Percentiles rank a stretch among this genome's conserved stretches.
Conservation (phyloP, 2,113 vertebrate species). For the Plotosus lineatus region DNA sequence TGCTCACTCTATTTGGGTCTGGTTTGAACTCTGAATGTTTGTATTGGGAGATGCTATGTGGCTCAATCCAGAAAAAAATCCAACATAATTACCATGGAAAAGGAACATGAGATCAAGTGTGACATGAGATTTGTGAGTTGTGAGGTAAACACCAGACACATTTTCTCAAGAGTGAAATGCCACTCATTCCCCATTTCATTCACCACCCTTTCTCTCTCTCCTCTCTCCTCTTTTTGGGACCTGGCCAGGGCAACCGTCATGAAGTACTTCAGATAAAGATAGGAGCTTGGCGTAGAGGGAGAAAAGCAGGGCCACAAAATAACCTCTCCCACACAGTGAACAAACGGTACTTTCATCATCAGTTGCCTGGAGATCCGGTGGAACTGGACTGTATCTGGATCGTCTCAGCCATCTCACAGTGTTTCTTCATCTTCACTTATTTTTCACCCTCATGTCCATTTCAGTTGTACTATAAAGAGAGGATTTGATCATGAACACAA, state of each 20-base stretch:
- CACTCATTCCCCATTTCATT: not conserved
- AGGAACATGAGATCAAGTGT: not conserved
- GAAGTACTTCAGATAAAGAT: slow-evolving; percentile 34
- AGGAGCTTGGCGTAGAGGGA: slow-evolving; percentile 19
- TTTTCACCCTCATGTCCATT: not conserved
- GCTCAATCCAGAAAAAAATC: not conserved
- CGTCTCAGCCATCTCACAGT: not conserved
- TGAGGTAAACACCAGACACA: not conserved
- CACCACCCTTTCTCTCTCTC: slow-evolving; percentile 6
- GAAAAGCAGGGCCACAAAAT: slow-evolving; percentile 32
- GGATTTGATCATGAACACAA: not conserved
- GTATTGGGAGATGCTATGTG: not conserved
- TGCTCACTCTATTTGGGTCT: not conserved
- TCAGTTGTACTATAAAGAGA: not conserved
- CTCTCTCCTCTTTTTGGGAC: not conserved
- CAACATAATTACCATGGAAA: not conserved
- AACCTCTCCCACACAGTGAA: slow-evolving; percentile 51
- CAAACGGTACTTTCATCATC: slow-evolving; percentile 60
- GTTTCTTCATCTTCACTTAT: not conserved
- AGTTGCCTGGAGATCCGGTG: slow-evolving; percentile 6
- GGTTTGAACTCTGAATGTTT: not conserved
- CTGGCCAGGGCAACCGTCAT: slow-evolving; percentile 25
- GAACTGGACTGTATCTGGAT: not conserved
- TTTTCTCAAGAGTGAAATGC: slow-evolving; percentile 23
- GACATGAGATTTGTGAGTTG: not conserved